These are phyloP conservation scores for Aphodius sticticus DNA, from an alignment of 2,888 invertebrate species.

Conservation along the genomic window DNA sequence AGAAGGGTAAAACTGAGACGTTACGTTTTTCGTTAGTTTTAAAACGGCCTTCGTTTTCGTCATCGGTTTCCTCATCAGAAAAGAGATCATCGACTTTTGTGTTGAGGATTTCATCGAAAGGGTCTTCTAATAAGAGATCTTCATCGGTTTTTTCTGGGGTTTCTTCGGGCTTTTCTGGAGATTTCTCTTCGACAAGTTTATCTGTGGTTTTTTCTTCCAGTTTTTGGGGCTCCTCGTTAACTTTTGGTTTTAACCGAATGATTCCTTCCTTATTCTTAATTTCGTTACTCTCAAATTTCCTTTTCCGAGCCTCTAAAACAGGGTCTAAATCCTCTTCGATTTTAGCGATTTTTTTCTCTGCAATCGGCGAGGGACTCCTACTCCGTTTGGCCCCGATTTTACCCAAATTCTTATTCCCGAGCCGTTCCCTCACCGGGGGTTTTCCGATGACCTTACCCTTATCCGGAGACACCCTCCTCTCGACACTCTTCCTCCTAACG, in stretches of 20 bases:
- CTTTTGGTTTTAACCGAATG: slow-evolving; percentile 59
- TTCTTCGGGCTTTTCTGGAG: slow-evolving; percentile 31
- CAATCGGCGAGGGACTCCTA: slow-evolving; percentile 33
- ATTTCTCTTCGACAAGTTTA: slow-evolving; percentile 24
- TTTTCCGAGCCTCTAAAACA: slow-evolving; percentile 62
- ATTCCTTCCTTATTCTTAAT: slow-evolving; percentile 61
- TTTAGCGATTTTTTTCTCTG: slow-evolving; percentile 31
- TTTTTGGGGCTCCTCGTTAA: slow-evolving; percentile 21
- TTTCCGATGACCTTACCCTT: slow-evolving; percentile 21
- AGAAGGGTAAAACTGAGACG: slow-evolving; percentile 37
- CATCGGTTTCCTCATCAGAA: slow-evolving; percentile 57
- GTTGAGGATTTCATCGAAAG: slow-evolving; percentile 49
- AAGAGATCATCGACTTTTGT: slow-evolving; percentile 55
- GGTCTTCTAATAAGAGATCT: slow-evolving; percentile 45
- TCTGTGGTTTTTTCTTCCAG: slow-evolving; percentile 34
- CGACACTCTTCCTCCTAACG: slow-evolving; percentile 9
- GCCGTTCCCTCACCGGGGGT: slow-evolving; percentile 46
- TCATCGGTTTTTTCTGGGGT: slow-evolving; percentile 33
- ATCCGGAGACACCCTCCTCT: slow-evolving; percentile 6
- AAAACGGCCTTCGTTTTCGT: slow-evolving; percentile 59
- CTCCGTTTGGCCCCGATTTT: slow-evolving; percentile 21
- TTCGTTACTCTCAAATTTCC: slow-evolving; percentile 63
- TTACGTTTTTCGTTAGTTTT: slow-evolving; percentile 38
- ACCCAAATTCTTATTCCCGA: slow-evolving; percentile 41
- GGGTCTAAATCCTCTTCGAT: slow-evolving; percentile 54